A percentile compares a stretch with the other conserved stretches of the same genome.
These are phyloP conservation scores for Dolichallabes microphthalmus DNA, from an alignment of 2,113 vertebrate genomes.

Conservation along the genomic window DNA sequence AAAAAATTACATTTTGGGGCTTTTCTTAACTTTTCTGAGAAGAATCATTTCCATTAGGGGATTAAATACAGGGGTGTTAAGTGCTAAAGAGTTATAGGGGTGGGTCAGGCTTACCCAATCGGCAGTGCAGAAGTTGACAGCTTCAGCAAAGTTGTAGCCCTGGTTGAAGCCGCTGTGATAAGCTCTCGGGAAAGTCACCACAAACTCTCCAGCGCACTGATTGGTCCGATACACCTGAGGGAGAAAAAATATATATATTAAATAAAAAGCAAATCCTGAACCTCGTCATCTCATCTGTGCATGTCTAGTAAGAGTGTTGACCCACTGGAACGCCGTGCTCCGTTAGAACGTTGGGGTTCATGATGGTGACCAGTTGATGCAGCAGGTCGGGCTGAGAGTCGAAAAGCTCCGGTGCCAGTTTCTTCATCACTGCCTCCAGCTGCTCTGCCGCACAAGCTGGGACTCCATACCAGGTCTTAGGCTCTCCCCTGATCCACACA, in stretches of 20 bases:
- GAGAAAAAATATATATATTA: neutral
- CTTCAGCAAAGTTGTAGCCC: constrained; percentile 98
- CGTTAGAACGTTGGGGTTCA: constrained; percentile 98
- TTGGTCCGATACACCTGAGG: constrained; percentile 94
- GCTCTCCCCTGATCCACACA: constrained; percentile 83
- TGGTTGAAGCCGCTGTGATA: constrained; percentile 99
- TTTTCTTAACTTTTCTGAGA: neutral
- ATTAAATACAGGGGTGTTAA: neutral
- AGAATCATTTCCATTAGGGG: neutral
- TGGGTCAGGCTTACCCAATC: constrained; percentile 83
- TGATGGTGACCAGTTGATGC: constrained; percentile 96
- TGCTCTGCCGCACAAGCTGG: constrained; percentile 94
- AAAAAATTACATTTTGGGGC: too few species aligned
- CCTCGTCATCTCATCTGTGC: neutral
- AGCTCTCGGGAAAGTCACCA: constrained; percentile 95
- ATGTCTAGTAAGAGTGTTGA: constrained; percentile 27
- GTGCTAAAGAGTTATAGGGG: neutral
- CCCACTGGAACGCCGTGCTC: constrained; percentile 96
- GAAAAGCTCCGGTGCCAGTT: constrained; percentile 92
- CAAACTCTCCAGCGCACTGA: constrained; percentile 97
- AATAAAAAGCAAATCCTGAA: neutral
- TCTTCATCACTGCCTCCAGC: constrained; percentile 95
- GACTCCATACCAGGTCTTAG: constrained; percentile 97
- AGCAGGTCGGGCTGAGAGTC: constrained; percentile 96
- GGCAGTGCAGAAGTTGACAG: constrained; percentile 98